phyloP scores from a whole-genome alignment of 2,888 invertebrate species.

The Diarsia rubi region DNA sequence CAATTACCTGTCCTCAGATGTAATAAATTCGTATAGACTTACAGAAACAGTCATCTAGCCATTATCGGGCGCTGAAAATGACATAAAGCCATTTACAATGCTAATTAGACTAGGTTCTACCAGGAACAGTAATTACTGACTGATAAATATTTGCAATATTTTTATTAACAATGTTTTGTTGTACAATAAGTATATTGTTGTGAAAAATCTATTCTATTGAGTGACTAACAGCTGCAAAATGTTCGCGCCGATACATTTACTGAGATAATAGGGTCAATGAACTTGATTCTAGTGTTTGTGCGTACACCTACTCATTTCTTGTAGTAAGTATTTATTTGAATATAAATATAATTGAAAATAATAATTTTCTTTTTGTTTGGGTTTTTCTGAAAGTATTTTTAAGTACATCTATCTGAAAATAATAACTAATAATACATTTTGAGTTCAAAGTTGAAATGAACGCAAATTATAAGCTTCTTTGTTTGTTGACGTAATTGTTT shows the following conservation, averaged over 20 bases:
- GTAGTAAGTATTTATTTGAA: conserved; percentile 29
- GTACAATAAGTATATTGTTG: conserved; percentile 11
- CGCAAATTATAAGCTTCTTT: not conserved
- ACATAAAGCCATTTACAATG: not conserved
- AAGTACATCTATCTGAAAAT: not conserved
- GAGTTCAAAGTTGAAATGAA: conserved; percentile 1
- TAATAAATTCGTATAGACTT: not conserved
- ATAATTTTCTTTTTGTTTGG: conserved; percentile 12
- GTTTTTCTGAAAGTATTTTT: not conserved
- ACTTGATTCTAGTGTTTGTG: conserved; percentile 71
- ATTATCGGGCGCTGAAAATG: not conserved
- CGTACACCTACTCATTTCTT: conserved; percentile 53
- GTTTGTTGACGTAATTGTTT: not conserved
- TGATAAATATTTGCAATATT: conserved; percentile 13
- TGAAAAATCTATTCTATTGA: conserved; percentile 36
- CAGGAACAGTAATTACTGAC: not conserved
- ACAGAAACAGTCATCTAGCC: not conserved
- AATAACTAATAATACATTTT: not conserved
- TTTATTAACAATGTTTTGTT: conserved; percentile 32
- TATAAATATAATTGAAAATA: too few relatives aligned
- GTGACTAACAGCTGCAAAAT: conserved; percentile 76
- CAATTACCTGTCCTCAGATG: not conserved
- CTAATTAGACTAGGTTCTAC: not conserved
- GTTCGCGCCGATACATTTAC: conserved; percentile 71
- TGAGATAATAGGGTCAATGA: conserved; percentile 79